These are phyloP conservation scores for Prionchulus punctatus DNA, from an alignment of 2,888 invertebrate genomes.

Conservation along the genomic window DNA sequence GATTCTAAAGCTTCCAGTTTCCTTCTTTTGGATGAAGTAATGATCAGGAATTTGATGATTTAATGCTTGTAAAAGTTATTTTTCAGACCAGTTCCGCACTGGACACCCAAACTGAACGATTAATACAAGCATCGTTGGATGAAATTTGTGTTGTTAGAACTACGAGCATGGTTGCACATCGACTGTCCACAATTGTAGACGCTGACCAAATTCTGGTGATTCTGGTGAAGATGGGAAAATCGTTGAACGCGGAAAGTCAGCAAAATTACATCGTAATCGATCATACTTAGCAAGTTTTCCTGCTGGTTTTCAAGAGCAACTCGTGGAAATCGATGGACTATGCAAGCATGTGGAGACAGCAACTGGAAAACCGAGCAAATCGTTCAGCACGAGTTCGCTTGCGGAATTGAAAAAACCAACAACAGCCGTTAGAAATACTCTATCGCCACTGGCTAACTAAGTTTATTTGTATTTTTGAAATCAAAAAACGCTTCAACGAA, in stretches of 20 bases:
- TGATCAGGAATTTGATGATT: too few relatives aligned
- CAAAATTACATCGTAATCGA: too few relatives aligned
- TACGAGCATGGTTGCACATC: constrained; percentile 81
- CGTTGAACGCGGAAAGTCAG: constrained; percentile 68
- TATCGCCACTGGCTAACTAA: too few relatives aligned
- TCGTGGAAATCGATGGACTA: too few relatives aligned
- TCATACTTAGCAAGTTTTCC: too few relatives aligned
- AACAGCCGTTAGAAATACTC: too few relatives aligned
- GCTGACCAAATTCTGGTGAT: constrained; percentile 85
- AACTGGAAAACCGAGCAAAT: constrained; percentile 40
- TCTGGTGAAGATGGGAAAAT: constrained; percentile 72
- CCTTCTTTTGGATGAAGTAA: constrained; percentile 76
- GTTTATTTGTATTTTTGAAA: too few relatives aligned
- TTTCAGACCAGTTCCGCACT: constrained; percentile 53
- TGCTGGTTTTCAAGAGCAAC: too few relatives aligned
- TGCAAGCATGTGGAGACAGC: constrained; percentile 81
- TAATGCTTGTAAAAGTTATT: too few relatives aligned
- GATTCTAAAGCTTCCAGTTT: constrained; percentile 73
- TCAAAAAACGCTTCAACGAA: too few relatives aligned
- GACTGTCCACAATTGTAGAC: constrained; percentile 75
- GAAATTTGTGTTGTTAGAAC: constrained; percentile 67
- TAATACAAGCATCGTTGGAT: constrained; percentile 63
- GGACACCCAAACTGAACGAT: constrained; percentile 83
- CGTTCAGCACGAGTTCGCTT: too few relatives aligned
- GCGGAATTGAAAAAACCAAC: too few relatives aligned